Evolutionary conservation across 2,888 invertebrate genomes (phyloP).

Genomic region (Meiosimyza platycephala): DNA sequence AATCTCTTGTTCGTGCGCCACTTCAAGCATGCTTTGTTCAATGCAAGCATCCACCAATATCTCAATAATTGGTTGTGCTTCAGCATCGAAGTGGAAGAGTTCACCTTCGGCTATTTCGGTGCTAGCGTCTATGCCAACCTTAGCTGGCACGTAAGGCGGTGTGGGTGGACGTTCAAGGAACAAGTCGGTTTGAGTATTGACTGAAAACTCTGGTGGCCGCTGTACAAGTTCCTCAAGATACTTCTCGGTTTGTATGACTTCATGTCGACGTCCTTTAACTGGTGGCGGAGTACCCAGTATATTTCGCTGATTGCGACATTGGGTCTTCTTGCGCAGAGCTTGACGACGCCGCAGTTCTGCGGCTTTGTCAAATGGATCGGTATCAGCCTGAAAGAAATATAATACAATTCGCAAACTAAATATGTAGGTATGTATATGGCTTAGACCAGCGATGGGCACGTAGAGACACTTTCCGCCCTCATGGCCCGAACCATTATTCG

Average conservation of each 20-base stretch:
- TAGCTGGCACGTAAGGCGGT: conserved; percentile 82
- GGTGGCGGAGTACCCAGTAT: conserved; percentile 67
- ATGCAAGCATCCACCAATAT: conserved; percentile 89
- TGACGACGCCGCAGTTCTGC: conserved; percentile 74
- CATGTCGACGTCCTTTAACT: conserved; percentile 85
- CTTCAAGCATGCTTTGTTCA: conserved; percentile 89
- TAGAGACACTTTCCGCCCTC: too few species aligned
- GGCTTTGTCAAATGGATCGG: conserved; percentile 65
- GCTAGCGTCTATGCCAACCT: conserved; percentile 81
- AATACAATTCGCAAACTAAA: conserved; percentile 21
- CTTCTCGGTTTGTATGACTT: conserved; percentile 88
- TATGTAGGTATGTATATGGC: background rate
- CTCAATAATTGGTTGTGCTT: conserved; percentile 90
- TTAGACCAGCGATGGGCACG: too few species aligned
- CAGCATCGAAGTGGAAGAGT: conserved; percentile 92
- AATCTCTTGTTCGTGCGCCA: conserved; percentile 93
- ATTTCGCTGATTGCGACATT: conserved; percentile 71
- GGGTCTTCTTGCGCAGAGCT: conserved; percentile 76
- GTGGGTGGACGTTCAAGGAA: conserved; percentile 85
- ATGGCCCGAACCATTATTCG: too few species aligned
- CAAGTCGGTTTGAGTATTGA: conserved; percentile 88
- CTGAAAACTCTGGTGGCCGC: conserved; percentile 80
- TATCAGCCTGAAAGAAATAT: conserved; percentile 63
- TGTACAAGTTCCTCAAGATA: conserved; percentile 88
- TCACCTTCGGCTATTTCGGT: conserved; percentile 94